These are phyloP conservation scores for Synanceia verrucosa DNA, from an alignment of 2,797 vertebrate species.

Conservation along the genomic window DNA sequence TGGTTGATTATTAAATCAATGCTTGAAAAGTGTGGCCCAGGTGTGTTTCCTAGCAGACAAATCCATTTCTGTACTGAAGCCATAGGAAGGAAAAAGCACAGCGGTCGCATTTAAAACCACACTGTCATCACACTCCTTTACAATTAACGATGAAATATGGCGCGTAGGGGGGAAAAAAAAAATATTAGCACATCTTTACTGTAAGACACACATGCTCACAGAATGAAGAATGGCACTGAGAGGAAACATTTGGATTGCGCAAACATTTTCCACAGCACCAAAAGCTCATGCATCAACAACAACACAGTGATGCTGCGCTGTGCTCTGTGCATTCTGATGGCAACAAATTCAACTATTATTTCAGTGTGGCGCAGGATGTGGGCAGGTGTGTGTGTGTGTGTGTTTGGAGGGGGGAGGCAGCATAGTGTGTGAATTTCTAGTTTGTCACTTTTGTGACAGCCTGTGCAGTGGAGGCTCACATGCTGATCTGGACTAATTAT, in stretches of 20 bases:
- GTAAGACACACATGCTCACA: background rate
- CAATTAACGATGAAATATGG: slow-evolving; percentile 50
- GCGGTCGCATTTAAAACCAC: slow-evolving; percentile 48
- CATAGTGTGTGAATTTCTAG: slow-evolving; percentile 84
- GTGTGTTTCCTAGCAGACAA: slow-evolving; percentile 24
- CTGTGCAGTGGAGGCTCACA: slow-evolving; percentile 83
- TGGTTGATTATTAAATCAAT: background rate
- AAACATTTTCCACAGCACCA: slow-evolving; percentile 59
- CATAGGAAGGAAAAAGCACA: slow-evolving; percentile 7
- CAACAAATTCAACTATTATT: slow-evolving; percentile 86
- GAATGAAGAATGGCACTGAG: slow-evolving; percentile 56
- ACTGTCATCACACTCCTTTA: slow-evolving; percentile 38
- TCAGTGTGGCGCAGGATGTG: slow-evolving; percentile 78
- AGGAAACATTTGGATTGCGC: slow-evolving; percentile 62
- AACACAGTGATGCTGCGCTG: slow-evolving; percentile 66
- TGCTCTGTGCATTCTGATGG: slow-evolving; percentile 77
- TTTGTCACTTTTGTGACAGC: slow-evolving; percentile 88
- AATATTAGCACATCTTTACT: slow-evolving; percentile 48
- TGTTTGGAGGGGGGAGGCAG: slow-evolving; percentile 34
- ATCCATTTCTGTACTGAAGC: slow-evolving; percentile 16
- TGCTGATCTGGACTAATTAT: slow-evolving; percentile 89
- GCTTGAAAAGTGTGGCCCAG: background rate
- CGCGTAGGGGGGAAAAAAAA: background rate
- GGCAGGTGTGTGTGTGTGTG: slow-evolving; percentile 64
- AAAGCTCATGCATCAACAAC: slow-evolving; percentile 77